Base-by-base conservation (phyloP, 2,888 invertebrate species). In the Volucella zonaria region DNA sequence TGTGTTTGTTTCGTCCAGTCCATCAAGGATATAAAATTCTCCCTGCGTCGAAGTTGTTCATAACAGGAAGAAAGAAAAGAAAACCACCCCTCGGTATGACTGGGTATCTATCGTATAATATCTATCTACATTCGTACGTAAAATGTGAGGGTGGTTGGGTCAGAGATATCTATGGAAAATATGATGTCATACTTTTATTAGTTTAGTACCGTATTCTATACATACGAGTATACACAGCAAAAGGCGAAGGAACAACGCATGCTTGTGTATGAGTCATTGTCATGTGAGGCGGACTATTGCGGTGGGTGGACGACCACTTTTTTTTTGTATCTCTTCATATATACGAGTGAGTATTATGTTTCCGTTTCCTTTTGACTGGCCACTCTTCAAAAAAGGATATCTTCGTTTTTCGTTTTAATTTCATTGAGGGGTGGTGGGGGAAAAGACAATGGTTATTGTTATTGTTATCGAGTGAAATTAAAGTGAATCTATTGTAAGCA, bases 121-220 rank as follows among this genome's bases (percentile, higher is more conserved):
- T 23, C 23, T 31, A 31, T 31, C 31, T 31, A 31, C 31, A 31
- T 31, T 31, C 31, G 31, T 6, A 31, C 31, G 40, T 56, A 23
- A 45, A 51, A 43, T 31, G 45, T 47, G 76, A 61, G 81, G 81
- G 81, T 85, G 76, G 81, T 73, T 76, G 70, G 47, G 51, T 14
- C 47, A 15, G 38, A 15, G 56, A 18, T 64, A 43, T 45, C 62
- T 70, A 54, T 58, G 58, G 85, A 52, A 85, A 85, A 85, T 85
- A 85, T 85, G 85, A 85, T 85, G 85, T 85, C 85, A 85, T 85
- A 85, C 81, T 81, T 81, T 85, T 85, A 85, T 85, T 81, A 85
- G 81, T 80, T 73, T 73, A 80, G 58, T 73, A 71, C 58, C 56
- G 61, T 62, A 61, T 76, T 42, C 18, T 61, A 38, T 78, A 49